Percentiles rank a stretch among this genome's conserved stretches.
These are phyloP conservation scores for Porphyrio hochstetteri DNA, from an alignment of 2,113 vertebrate species.

Conservation along the genomic window DNA sequence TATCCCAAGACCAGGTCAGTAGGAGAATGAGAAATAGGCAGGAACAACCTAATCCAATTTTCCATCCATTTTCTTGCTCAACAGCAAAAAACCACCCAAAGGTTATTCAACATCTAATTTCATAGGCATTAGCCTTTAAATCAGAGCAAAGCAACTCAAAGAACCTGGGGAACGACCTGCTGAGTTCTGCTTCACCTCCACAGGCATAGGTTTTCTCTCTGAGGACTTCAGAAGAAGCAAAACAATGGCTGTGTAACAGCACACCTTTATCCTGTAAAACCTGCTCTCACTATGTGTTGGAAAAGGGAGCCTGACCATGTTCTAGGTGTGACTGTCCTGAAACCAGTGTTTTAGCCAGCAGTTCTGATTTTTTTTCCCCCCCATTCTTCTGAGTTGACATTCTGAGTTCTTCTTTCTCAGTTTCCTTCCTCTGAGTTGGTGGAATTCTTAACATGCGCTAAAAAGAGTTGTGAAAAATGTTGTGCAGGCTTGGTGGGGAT, in stretches of 20 bases:
- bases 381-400: neutral
- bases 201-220: neutral
- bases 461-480: neutral
- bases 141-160: conserved; percentile 9
- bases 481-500: neutral
- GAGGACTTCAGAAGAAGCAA: neutral
- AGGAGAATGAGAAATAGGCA: conserved; percentile 20
- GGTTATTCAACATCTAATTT: conserved; percentile 5
- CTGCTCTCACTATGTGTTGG: neutral
- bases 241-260: neutral
- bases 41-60: conserved; percentile 10
- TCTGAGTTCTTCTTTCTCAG: neutral
- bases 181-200: neutral
- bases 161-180: neutral
- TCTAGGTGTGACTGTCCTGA: neutral
- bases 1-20: neutral
- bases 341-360: neutral
- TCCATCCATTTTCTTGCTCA: conserved; percentile 31
- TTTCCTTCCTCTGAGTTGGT: neutral
- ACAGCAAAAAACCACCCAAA: conserved; percentile 1
- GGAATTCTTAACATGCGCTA: neutral
- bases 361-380: neutral
- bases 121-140: conserved; percentile 42
- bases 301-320: neutral
- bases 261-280: neutral